Evolutionary conservation across 2,888 invertebrate genomes (phyloP).

Genomic region (Empis livida): DNA sequence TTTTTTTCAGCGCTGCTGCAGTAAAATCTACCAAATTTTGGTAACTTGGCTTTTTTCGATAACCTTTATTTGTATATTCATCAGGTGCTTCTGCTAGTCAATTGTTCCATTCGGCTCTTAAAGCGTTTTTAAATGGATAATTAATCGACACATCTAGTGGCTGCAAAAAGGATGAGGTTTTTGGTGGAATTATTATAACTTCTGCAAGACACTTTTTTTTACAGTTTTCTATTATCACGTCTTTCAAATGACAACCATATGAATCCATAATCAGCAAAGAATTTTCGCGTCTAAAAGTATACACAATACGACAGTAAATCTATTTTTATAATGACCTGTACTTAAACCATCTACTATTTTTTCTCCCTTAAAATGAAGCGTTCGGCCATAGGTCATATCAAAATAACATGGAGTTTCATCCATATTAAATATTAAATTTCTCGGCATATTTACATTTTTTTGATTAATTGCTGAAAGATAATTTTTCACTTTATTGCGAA

Average conservation of each 20-base stretch:
- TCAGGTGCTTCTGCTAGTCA: not conserved
- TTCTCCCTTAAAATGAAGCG: not conserved
- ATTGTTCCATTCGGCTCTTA: not conserved
- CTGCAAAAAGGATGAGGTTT: not conserved
- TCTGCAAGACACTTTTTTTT: not conserved
- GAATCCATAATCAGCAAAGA: not conserved
- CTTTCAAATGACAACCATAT: not conserved
- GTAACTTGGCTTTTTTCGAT: not conserved
- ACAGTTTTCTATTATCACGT: not conserved
- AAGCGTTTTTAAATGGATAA: not conserved
- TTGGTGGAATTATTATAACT: not conserved
- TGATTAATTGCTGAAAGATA: not conserved
- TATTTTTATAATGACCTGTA: not conserved
- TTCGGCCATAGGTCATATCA: not conserved
- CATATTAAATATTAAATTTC: not conserved
- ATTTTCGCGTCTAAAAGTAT: not conserved
- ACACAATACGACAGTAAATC: not conserved
- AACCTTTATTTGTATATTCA: not conserved
- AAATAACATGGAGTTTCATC: not conserved
- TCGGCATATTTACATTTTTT: not conserved
- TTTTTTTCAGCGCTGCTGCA: not conserved
- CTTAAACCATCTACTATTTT: not conserved
- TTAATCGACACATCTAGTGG: too few species aligned
- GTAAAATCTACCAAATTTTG: not conserved
- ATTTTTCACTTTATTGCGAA: not conserved